Base-by-base conservation (phyloP, 30 jellyfish, hydroid and myxozoan genomes). In the Aurelia aurita complex sp. Pacific region DNA sequence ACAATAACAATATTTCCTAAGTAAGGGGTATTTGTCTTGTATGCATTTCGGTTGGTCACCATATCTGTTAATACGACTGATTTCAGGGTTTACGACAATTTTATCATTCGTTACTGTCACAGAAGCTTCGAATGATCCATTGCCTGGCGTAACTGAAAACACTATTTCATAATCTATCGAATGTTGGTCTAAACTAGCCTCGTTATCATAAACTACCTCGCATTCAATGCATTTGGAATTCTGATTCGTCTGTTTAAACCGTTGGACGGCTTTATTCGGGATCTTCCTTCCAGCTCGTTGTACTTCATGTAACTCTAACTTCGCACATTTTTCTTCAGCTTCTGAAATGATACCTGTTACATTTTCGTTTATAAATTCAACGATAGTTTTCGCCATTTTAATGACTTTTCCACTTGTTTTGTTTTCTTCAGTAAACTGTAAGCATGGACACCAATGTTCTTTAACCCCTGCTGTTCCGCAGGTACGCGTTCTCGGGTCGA, bases 401-500 rank as follows among this genome's bases (percentile, higher is more conserved):
- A 59, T 52, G 12, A 81, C 70, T 12, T 33, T 59, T 11, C 40
- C 54, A n/a, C 64, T 59, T 0, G 79, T 35, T 8, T 19, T 60
- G 51, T 55, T 73, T 33, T 54, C 35, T 7, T 33, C 75, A 17
- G 23, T 36, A 67, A 59, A 86, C 50, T 73, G 83, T 15, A 82
- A 67, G 63, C 98, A 91, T 15, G 98, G 98, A 69, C 98, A 91
- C 91, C 90, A 91, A 40, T 85, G 96, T 33, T 85, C 96, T 16
- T 81, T 74, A 19, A 91, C 70, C 14, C 98, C 96, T 19, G 98
- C 98, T 33, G 88, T 54, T 33, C 34, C 76, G 74, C 98, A 91
- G n/a, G 87, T 77, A 10, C 98, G 95, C 1, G 76, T 85, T 15
- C 53, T 63, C 36, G 73, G 70, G 33, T 70, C 86, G 9, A 91